Evolutionary conservation across 2,888 invertebrate species (phyloP).

Genomic region (Adineta ricciae): DNA sequence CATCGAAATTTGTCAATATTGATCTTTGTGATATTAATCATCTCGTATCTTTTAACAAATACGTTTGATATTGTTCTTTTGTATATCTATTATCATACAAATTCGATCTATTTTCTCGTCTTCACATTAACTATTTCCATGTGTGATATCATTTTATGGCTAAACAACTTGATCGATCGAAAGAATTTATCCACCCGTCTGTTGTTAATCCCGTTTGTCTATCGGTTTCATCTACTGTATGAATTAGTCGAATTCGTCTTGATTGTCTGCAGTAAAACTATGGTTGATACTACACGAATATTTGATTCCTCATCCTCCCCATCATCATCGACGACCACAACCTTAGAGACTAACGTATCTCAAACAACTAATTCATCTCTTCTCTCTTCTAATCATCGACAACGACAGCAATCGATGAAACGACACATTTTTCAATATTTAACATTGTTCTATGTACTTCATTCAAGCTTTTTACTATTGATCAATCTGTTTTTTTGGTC

Average conservation of each 20-base stretch:
- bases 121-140: not conserved
- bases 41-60: not conserved
- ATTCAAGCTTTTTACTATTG: not conserved
- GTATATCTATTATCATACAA: not conserved
- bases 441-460: not conserved
- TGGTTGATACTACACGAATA: not conserved
- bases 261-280: not conserved
- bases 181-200: not conserved
- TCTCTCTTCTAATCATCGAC: not conserved
- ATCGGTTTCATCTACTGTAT: not conserved
- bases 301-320: not conserved
- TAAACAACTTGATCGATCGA: not conserved
- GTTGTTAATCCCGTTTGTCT: not conserved
- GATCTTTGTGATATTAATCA: not conserved
- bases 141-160: not conserved
- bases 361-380: not conserved
- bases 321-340: not conserved
- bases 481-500: not conserved
- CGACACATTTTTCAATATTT: not conserved
- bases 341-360: not conserved
- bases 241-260: not conserved
- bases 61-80: constrained; percentile 14
- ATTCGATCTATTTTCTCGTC: not conserved
- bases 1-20: not conserved
- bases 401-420: not conserved